These are phyloP conservation scores for Nymphalis urticae DNA, from an alignment of 2,888 invertebrate genomes.

Conservation along the genomic window DNA sequence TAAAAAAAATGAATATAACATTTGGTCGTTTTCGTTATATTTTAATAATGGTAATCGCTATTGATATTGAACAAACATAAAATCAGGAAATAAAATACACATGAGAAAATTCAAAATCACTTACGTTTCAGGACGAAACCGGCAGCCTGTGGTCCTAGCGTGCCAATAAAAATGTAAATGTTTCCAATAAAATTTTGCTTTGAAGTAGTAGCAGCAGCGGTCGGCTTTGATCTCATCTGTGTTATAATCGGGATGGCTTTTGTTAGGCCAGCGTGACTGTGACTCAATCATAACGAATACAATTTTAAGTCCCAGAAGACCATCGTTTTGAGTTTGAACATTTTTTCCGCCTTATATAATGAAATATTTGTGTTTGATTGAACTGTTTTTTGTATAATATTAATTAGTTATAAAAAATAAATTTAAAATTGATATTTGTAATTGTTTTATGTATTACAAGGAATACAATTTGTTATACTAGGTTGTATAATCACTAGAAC, in stretches of 20 bases:
- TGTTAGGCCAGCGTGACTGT: conserved; percentile 51
- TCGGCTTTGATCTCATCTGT: conserved; percentile 70
- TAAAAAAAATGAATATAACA: conserved; percentile 26
- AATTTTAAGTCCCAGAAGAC: conserved; percentile 56
- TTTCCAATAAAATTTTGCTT: conserved; percentile 78
- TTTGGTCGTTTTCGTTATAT: conserved; percentile 59
- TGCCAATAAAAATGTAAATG: conserved; percentile 81
- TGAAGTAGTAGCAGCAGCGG: conserved; percentile 64
- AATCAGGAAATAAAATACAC: conserved; percentile 80
- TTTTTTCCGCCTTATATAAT: too few relatives aligned
- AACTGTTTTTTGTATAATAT: too few relatives aligned
- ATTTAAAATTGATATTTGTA: too few relatives aligned
- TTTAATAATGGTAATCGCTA: conserved; percentile 69
- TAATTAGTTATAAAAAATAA: too few relatives aligned
- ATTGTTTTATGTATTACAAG: too few relatives aligned
- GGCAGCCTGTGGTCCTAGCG: conserved; percentile 74
- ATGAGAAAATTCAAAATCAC: conserved; percentile 82
- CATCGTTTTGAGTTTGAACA: conserved; percentile 3
- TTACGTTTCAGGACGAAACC: conserved; percentile 74
- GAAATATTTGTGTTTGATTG: too few relatives aligned
- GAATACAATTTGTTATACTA: too few relatives aligned
- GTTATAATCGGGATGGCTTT: conserved; percentile 64
- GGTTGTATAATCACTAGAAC: too few relatives aligned
- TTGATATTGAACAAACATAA: conserved; percentile 77
- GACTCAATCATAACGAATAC: conserved; percentile 56